phyloP scores from a whole-genome alignment of 2,888 invertebrate species.

The Nomada goodeniana region DNA sequence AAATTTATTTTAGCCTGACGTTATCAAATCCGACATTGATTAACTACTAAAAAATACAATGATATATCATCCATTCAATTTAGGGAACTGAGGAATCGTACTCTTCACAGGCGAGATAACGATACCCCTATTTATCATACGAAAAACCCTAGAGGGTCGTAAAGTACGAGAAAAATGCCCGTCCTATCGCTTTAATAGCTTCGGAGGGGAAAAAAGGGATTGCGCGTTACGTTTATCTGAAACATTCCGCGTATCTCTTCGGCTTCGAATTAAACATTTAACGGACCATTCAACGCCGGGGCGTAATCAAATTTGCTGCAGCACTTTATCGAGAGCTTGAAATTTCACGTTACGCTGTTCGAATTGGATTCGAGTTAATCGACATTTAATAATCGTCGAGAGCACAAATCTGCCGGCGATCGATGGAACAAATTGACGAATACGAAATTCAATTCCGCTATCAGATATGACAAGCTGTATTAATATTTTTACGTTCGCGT shows the following conservation, averaged over 20 bases:
- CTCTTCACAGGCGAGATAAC: conserved; percentile 11
- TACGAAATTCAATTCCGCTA: not conserved
- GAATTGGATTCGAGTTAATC: not conserved
- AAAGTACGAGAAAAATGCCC: not conserved
- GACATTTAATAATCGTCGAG: not conserved
- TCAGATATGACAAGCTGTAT: too few species aligned
- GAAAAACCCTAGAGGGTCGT: not conserved
- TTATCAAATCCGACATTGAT: not conserved
- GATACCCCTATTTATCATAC: conserved; percentile 15
- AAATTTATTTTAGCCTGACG: not conserved
- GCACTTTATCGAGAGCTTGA: not conserved
- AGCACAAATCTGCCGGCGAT: not conserved
- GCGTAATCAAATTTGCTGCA: not conserved
- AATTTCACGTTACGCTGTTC: not conserved
- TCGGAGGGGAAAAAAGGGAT: not conserved
- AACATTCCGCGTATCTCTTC: not conserved
- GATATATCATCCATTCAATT: conserved; percentile 12
- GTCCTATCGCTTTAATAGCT: not conserved
- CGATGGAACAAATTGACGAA: not conserved
- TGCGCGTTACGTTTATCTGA: not conserved
- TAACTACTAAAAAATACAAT: not conserved
- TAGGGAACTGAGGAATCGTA: not conserved
- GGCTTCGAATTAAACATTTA: not conserved
- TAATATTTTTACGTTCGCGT: not conserved
- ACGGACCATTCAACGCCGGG: not conserved